A percentile compares a stretch with the other conserved stretches of the same genome.
phyloP scores from a whole-genome alignment of 1,140 invertebrate genomes.

The Tetraneura akinire region DNA sequence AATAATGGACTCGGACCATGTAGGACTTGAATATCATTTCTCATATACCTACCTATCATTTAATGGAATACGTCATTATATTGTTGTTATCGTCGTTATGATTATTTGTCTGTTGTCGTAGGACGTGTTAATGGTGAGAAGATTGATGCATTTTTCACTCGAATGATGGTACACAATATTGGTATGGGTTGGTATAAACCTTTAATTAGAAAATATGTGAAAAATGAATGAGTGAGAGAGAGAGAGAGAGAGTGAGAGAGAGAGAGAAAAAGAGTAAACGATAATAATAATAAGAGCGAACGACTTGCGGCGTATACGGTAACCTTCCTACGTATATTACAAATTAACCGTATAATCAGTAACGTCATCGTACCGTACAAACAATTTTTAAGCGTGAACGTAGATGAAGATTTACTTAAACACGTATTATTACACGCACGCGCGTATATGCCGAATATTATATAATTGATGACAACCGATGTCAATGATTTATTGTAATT shows the following conservation, averaged over 20 bases:
- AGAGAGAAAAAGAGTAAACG: no score
- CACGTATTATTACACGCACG: not conserved
- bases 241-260: no score
- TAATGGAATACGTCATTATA: no score
- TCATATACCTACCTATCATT: no score
- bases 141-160: conserved; percentile 33
- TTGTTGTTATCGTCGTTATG: not conserved
- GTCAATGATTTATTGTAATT: no score
- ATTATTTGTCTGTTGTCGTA: not conserved
- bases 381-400: not conserved
- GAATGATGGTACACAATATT: no score
- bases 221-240: no score
- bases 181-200: no score
- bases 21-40: no score
- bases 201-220: no score
- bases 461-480: not conserved
- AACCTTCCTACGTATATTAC: conserved; percentile 3
- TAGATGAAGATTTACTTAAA: not conserved
- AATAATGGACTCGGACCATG: no score
- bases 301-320: not conserved
- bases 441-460: not conserved
- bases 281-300: not conserved
- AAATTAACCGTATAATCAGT: conserved; percentile 46
- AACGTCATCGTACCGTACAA: conserved; percentile 1
- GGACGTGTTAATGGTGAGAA: not conserved